These are phyloP conservation scores for Prosapia bicincta DNA, from an alignment of 2,888 invertebrate species.

Conservation along the genomic window DNA sequence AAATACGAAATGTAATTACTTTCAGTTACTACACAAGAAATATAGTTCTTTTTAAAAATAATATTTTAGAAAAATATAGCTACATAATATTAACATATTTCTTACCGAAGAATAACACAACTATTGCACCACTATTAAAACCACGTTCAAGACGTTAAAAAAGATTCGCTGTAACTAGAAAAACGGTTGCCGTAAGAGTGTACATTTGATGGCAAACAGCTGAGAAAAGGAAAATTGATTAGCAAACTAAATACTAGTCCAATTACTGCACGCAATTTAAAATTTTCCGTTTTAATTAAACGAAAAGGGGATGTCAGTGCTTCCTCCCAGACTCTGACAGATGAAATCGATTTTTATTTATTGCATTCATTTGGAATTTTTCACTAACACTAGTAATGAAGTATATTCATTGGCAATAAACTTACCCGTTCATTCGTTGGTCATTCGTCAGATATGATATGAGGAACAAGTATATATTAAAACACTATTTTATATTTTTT, in stretches of 20 bases:
- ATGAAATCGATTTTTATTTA: neutral
- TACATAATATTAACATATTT: too few species aligned
- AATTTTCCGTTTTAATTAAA: neutral
- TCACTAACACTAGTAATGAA: neutral
- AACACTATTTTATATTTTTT: neutral
- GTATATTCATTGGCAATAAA: neutral
- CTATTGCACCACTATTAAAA: too few species aligned
- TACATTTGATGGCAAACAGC: neutral
- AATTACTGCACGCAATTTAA: neutral
- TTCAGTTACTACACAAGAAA: too few species aligned
- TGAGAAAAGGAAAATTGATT: neutral
- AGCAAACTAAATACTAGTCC: neutral
- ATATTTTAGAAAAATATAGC: too few species aligned
- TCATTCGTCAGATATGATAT: neutral
- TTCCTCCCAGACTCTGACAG: neutral
- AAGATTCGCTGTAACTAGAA: too few species aligned
- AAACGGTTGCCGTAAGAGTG: neutral
- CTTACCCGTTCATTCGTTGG: neutral
- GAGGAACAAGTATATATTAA: neutral
- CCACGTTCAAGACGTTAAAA: too few species aligned
- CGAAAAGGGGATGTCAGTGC: neutral
- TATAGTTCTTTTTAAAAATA: too few species aligned
- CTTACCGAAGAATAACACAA: too few species aligned
- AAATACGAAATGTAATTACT: too few species aligned
- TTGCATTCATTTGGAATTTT: neutral